Base-by-base conservation (phyloP, 2,113 vertebrate genomes). In the Astur gentilis region DNA sequence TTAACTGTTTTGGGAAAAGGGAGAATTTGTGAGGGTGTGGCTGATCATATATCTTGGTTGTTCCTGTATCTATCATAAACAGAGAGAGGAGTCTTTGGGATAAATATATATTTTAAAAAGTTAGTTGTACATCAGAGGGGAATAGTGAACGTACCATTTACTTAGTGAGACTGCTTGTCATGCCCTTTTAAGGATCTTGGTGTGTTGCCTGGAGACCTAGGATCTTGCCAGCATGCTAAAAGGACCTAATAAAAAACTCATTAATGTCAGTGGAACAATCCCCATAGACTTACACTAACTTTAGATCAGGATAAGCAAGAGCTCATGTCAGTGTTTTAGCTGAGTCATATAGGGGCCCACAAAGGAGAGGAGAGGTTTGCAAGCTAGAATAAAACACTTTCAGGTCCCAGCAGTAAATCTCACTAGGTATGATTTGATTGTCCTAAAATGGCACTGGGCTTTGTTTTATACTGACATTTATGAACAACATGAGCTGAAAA, bases 291-390 rank as follows among this genome's bases (percentile, higher is more conserved):
- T 84, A 89, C 23, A 31, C 5, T 38, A 91, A 95, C 70, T 89
- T 87, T 89, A 91, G 89, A 94, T 91, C 87, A 82, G 83, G 60
- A 62, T 55, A 95, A 95, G 17, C 34, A 73, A 91, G 72, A 57
- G 40, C 22, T 70, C 4, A 14, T 31, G 25, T 55, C 80, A 84
- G 42, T 83, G 49, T 71, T 92, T 89, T 87, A n/a, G 77, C 76
- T 77, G 70, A 73, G 71, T 83, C 49, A 11, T 66, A 79, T 22
- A 26, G 1, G 3, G 42, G 3, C 32, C 22, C 38, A 78, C 49
- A 82, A 69, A 91, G 60, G 32, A 84, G 38, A 55, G 34, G 26
- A 89, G 57, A 66, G 16, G 21, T 57, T 91, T 85, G 44, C n/a
- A 87, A 60, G 42, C 22, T 38, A 54, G 50, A 87, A 81, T 71